Conservation (phyloP, 1,140 invertebrate genomes). For the Doryteuthis pealeii region DNA sequence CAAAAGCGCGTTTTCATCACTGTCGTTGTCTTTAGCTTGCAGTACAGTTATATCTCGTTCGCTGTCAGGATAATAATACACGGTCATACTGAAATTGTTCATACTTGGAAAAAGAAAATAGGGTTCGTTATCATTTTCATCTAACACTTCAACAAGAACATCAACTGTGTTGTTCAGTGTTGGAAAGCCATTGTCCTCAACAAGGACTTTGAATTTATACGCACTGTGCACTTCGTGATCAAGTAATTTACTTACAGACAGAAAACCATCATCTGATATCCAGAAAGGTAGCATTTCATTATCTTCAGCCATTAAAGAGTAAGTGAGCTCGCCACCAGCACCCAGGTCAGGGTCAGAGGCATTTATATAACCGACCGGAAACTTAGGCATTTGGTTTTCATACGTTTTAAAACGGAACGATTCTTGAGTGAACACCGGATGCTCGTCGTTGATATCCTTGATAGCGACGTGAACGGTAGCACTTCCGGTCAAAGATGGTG, state of each 20-base stretch:
- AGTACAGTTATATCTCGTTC: conserved; percentile 37
- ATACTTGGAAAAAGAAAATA: conserved; percentile 21
- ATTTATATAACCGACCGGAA: conserved; percentile 30
- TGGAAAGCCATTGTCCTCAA: conserved; percentile 40
- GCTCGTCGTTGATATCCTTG: conserved; percentile 89
- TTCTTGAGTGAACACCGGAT: conserved; percentile 73
- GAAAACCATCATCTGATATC: conserved; percentile 31
- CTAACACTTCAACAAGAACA: conserved; percentile 37
- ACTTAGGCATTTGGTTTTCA: conserved; percentile 29
- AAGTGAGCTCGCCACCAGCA: conserved; percentile 29
- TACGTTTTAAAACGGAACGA: conserved; percentile 33
- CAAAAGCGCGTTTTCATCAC: conserved; percentile 66
- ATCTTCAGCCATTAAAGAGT: conserved; percentile 20
- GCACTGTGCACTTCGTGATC: conserved; percentile 35
- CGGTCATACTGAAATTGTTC: background rate
- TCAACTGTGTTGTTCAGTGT: conserved; percentile 27
- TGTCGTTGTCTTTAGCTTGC: conserved; percentile 56
- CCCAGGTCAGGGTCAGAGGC: conserved; percentile 21
- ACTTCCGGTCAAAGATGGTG: conserved; percentile 77
- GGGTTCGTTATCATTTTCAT: conserved; percentile 46
- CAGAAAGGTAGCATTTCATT: conserved; percentile 27
- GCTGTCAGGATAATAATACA: conserved; percentile 33
- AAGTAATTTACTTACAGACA: conserved; percentile 24
- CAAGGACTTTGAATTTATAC: conserved; percentile 35
- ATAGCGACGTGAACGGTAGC: conserved; percentile 88